Evolutionary conservation across 2,113 vertebrate species (phyloP).

Genomic region (Steatornis caripensis): DNA sequence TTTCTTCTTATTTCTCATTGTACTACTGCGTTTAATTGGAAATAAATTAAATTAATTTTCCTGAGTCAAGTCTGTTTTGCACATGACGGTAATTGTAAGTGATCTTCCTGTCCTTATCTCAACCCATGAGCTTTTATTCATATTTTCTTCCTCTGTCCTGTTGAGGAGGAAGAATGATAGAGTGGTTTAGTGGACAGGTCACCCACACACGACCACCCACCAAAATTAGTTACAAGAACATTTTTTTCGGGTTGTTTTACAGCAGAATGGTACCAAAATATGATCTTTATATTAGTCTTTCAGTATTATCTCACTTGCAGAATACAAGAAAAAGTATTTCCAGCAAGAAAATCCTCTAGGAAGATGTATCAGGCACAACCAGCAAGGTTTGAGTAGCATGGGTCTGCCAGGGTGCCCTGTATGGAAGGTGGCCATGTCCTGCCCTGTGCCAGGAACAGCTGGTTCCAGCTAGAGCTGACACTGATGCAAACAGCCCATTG

Average conservation of each 20-base stretch:
- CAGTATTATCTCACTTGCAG: background rate
- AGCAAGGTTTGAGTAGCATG: too few relatives aligned
- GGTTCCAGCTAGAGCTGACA: background rate
- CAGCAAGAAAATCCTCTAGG: background rate
- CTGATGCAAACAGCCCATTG: background rate
- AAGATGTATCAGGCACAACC: background rate
- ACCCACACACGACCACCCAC: too few relatives aligned
- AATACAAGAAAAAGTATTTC: background rate
- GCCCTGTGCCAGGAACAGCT: background rate
- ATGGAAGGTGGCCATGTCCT: background rate
- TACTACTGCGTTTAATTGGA: background rate
- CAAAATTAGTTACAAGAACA: background rate
- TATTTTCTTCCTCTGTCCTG: background rate
- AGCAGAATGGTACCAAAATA: background rate
- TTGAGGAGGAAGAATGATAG: background rate
- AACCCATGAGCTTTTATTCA: background rate
- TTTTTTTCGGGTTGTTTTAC: background rate
- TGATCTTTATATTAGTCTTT: background rate
- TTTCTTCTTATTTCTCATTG: background rate
- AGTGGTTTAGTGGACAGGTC: fast-evolving
- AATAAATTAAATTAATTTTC: background rate
- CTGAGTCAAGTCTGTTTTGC: background rate
- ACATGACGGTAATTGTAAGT: background rate
- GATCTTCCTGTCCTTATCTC: background rate
- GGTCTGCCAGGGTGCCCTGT: background rate